phyloP scores from a whole-genome alignment of 2,888 invertebrate species.

The Corbicula japonica region DNA sequence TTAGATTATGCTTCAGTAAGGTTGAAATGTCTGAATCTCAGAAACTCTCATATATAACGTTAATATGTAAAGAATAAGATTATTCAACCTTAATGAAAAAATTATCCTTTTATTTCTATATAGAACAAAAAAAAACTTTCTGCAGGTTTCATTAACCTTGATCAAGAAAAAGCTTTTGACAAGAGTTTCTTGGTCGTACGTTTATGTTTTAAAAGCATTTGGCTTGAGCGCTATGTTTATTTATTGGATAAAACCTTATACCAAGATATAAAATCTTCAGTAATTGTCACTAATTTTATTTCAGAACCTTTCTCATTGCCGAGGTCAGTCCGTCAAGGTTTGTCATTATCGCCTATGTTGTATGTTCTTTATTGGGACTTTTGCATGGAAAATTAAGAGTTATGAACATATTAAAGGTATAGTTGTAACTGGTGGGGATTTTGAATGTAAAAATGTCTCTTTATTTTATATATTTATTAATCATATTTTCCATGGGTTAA shows the following conservation, averaged over 20 bases:
- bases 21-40: conserved; percentile 36
- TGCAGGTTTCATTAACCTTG: conserved; percentile 60
- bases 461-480: too few species aligned
- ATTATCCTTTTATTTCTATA: too few species aligned
- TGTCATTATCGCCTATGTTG: conserved; percentile 50
- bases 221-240: conserved; percentile 64
- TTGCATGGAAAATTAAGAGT: conserved; percentile 13
- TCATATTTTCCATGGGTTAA: too few species aligned
- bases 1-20: conserved; percentile 11
- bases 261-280: too few species aligned
- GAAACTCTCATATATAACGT: conserved; percentile 44
- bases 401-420: conserved; percentile 20
- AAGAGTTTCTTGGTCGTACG: conserved; percentile 59
- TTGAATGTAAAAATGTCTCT: conserved; percentile 32
- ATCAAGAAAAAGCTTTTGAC: conserved; percentile 73
- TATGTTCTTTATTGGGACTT: conserved; percentile 46
- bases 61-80: conserved; percentile 62
- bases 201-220: conserved; percentile 54
- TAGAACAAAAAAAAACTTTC: conserved; percentile 51
- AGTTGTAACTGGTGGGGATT: conserved; percentile 8
- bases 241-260: conserved; percentile 65
- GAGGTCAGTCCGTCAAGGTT: conserved; percentile 56
- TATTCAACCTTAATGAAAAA: conserved; percentile 55
- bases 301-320: too few species aligned
- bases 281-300: too few species aligned